Evolutionary conservation across 2,888 invertebrate genomes (phyloP), one percentile per base, ranked within the genome.

Genomic region (Dromius quadrimaculatus): DNA sequence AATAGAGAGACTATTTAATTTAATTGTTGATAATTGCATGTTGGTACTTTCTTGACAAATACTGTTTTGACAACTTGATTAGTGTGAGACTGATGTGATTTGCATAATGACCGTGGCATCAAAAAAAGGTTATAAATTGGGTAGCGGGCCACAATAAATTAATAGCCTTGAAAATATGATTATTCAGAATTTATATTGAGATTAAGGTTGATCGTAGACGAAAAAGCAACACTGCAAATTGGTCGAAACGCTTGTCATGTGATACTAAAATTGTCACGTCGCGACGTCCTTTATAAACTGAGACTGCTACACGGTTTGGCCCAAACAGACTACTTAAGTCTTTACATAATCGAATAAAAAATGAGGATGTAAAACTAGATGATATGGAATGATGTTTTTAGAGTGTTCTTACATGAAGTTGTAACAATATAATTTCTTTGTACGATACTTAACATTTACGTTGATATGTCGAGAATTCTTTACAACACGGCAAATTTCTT

Each of bases 131-230:
- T 59, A 59, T 59, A 36, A 59, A 59, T 59, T 59, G 36, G 36
- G 59, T 20, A 36, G 22, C 19, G 59, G 59, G 59, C 36, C 11
- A 59, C 59, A 59, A 59, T 59, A 59, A 36, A 59, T 59, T 36
- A 15, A 59, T 36, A 59, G 15, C 59, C 59, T 59, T 59, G 59
- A 59, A 36, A 23, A 11, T 20, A 36, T 34, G 36, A 36, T 34
- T 59, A 59, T 59, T 34, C 59, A 59, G 36, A 59, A 59, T 59
- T 59, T 36, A 59, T 59, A 59, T 59, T 59, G 36, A 20, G 36
- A 8, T 20, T 22, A 59, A 59, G 36, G 59, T 59, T 54, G 15
- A 41, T 28, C n/a, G n/a, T n/a, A n/a, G n/a, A n/a, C n/a, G n/a
- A n/a, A n/a, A n/a, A n/a, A n/a, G n/a, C n/a, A n/a, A n/a, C n/a